Base-by-base conservation (phyloP, 2,888 invertebrate species). In the Standfussiana lucernea region DNA sequence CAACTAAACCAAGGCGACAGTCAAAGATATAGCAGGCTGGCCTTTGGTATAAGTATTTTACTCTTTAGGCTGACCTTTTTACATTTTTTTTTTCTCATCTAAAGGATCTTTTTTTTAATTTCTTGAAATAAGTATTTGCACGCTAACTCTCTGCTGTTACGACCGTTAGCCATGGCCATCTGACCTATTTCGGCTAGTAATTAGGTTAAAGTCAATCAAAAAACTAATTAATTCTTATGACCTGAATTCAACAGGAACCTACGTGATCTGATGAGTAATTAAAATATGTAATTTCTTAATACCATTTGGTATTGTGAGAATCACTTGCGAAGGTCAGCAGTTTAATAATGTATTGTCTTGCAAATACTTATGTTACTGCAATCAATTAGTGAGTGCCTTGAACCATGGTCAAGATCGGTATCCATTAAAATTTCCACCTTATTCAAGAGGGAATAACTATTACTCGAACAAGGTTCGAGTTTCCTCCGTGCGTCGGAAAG, bases 241-340 rank as follows among this genome's bases (percentile, higher is more conserved):
- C 70, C 40, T 69, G 40, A 61, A 79, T 69, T 62, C 42, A 45
- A 28, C n/a, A 56, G 15, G 40, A 73, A 40, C 32, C 21, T 11
- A 42, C 40, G 13, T n/a, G 2, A 24, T 35, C 35, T 28, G 42
- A 62, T 42, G 21, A 21, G 32, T 50, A 37, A 42, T 65, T 53
- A n/a, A 64, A 75, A 45, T 42, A n/a, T n/a, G n/a, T n/a, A 42
- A 71, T 79, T 77, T 79, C 32, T 72, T 64, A 72, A 77, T 35
- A 21, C 7, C 21, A 47, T 62, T 53, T 40, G 11, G 35, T 24
- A 50, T 69, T 61, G 79, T 53, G 70, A 2, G 61, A 28, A 37
- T 42, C 1, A 45, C 2, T 50, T 69, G 21, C 50, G 24, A 79
- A 79, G 77, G 79, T 79, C 50, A 53, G 35, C 24, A 50, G 42